These are phyloP conservation scores for Lepidurus apus DNA, from an alignment of 1,140 invertebrate genomes.

Conservation along the genomic window DNA sequence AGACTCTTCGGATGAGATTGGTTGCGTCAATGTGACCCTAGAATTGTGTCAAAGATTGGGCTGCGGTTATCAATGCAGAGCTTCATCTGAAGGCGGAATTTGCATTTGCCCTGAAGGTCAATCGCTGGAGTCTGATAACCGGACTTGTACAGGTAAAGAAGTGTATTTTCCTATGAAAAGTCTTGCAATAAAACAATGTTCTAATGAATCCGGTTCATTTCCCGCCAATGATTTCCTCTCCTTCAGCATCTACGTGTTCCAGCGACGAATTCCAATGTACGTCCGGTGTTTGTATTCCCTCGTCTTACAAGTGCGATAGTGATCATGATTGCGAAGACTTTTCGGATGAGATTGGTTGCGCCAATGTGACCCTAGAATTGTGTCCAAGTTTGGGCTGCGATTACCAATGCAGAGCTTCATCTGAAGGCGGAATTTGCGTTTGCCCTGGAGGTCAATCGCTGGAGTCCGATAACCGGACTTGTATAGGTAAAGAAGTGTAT, in stretches of 20 bases:
- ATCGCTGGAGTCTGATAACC: conserved; percentile 63
- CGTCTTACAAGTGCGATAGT: conserved; percentile 79
- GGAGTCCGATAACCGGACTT: conserved; percentile 73
- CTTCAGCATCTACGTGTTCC: conserved; percentile 69
- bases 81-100: conserved; percentile 78
- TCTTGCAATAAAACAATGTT: not conserved
- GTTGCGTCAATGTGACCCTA: conserved; percentile 83
- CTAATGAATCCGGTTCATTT: not conserved
- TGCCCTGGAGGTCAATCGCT: conserved; percentile 67
- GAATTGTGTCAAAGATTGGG: conserved; percentile 65
- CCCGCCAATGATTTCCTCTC: no score
- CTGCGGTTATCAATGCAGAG: conserved; percentile 84
- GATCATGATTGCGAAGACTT: conserved; percentile 91
- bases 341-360: conserved; percentile 78
- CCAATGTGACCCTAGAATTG: conserved; percentile 74
- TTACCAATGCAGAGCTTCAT: conserved; percentile 81
- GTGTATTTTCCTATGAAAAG: not conserved
- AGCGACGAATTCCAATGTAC: conserved; percentile 89
- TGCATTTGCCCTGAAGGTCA: conserved; percentile 80
- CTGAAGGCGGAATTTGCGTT: conserved; percentile 79
- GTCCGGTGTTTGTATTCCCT: conserved; percentile 85
- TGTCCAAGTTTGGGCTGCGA: conserved; percentile 78
- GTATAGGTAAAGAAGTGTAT: conserved; percentile 55
- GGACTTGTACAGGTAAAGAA: conserved; percentile 67
- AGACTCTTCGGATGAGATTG: conserved; percentile 79